Base-by-base conservation (phyloP, 2,113 vertebrate species). In the Neoarius graeffei region DNA sequence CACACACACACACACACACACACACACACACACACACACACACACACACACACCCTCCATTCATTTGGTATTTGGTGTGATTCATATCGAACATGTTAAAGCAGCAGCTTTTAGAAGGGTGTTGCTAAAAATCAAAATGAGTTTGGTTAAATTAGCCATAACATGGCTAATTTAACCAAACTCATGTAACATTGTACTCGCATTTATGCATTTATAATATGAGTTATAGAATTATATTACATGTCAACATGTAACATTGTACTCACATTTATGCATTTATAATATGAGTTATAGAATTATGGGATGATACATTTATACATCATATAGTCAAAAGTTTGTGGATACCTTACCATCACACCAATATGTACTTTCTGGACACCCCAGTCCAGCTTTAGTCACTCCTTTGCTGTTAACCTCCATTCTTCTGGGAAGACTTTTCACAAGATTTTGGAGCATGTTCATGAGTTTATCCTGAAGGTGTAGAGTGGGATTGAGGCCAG, bases 81-180 rank as follows among this genome's bases (percentile, higher is more conserved):
- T 92, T 94, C 89, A 92, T 88, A 89, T 89, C 64, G 79, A 89
- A 91, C 81, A 87, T 91, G 91, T 93, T 91, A 88, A 91, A 91
- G 91, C 92, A 89, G 50, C 87, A 84, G 73, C 17, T 85, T 52
- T 56, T 86, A 56, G 85, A 35, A 30, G 13, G 25, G 20, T 56
- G 57, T 62, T 84, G 59, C 60, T 56, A 59, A 9, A 30, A 82
- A 79, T 82, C 52, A 57, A 86, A 86, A 74, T 30, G 73, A 59
- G 17, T 84, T 56, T 88, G 56, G 74, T 74, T 23, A 74, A 86
- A 86, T 56, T 23, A 50, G 71, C 64, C 48, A 69, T 42, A 42
- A 14, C 84, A 50, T 81, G 64, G 77, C n/a, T n/a, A n/a, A n/a
- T n/a, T n/a, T n/a, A n/a, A n/a, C n/a, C n/a, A n/a, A n/a, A n/a